Evolutionary conservation across 1,140 invertebrate species (phyloP), one percentile per base, ranked within the genome.

Genomic region (Bombus confusus): DNA sequence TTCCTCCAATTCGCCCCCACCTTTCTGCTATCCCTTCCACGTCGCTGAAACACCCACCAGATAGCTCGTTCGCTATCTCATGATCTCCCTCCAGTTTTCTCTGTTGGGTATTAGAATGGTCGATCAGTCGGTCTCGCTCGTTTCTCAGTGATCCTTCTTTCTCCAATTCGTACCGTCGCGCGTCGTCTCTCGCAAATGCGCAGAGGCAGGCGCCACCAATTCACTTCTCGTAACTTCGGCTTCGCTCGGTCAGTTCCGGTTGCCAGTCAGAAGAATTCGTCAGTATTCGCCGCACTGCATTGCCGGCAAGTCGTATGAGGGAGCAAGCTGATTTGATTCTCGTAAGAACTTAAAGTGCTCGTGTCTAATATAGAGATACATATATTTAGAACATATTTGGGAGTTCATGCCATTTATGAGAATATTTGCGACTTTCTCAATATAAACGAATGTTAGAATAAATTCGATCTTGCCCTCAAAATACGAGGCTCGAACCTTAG

Each of bases 281-380:
- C 92, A 95, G 94, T 95, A 93, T 88, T 91, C 91, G 94, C 93
- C 94, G 94, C 92, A 94, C 94, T 88, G 92, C 92, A 91, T 93
- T 86, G 93, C 93, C 93, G 94, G 92, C 88, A 93, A 91, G 90
- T 93, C 85, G 64, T 69, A 85, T 18, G 47, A 31, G 34, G 28
- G 41, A 47, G 37, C 10, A 66, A 84, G 68, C 57, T 86, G 76
- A 41, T 85, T 85, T n/a, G 34, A 74, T 81, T 73, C 12, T 22
- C 37, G 6, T 59, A 39, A 22, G 52, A 25, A 13, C 34, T 12
- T 72, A 43, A 37, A 75, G 82, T 59, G 82, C 75, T 52, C 43
- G 82, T 69, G 9, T 62, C 76, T 47, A 37, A 37, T 43, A 39
- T 37, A 47, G 15, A 57, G 25, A 43, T 69, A 69, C 4, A 9